phyloP scores from a whole-genome alignment of 2,888 invertebrate genomes.

The Amiota mariae region DNA sequence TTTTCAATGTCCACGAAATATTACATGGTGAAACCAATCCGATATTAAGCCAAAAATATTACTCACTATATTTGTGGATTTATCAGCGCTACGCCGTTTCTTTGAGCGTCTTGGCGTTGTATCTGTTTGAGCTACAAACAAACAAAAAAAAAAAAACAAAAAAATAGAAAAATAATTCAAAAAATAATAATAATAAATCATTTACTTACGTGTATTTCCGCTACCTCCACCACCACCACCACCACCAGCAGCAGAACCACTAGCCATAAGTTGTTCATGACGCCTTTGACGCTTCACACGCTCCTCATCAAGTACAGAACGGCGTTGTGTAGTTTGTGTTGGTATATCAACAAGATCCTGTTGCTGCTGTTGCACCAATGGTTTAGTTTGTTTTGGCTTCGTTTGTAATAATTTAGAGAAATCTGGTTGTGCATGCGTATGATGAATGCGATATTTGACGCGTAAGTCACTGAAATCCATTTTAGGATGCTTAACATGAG shows the following conservation, averaged over 20 bases:
- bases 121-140: conserved; percentile 70
- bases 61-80: conserved; percentile 79
- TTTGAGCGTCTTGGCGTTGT: conserved; percentile 74
- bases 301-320: conserved; percentile 71
- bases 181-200: not conserved
- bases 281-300: conserved; percentile 71
- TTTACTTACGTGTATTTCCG: conserved; percentile 19
- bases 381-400: conserved; percentile 67
- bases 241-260: conserved; percentile 34
- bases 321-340: conserved; percentile 56
- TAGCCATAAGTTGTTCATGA: conserved; percentile 59
- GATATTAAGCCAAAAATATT: conserved; percentile 55
- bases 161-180: not conserved
- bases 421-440: conserved; percentile 68
- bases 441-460: conserved; percentile 69
- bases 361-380: conserved; percentile 62
- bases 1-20: conserved; percentile 52
- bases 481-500: conserved; percentile 84
- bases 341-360: conserved; percentile 68
- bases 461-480: conserved; percentile 75
- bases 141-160: not conserved
- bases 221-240: conserved; percentile 31
- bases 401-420: conserved; percentile 71
- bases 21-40: conserved; percentile 48
- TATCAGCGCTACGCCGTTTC: conserved; percentile 79